These are phyloP conservation scores for Heloderma charlesbogerti DNA, from an alignment of 2,113 vertebrate genomes.

Conservation along the genomic window DNA sequence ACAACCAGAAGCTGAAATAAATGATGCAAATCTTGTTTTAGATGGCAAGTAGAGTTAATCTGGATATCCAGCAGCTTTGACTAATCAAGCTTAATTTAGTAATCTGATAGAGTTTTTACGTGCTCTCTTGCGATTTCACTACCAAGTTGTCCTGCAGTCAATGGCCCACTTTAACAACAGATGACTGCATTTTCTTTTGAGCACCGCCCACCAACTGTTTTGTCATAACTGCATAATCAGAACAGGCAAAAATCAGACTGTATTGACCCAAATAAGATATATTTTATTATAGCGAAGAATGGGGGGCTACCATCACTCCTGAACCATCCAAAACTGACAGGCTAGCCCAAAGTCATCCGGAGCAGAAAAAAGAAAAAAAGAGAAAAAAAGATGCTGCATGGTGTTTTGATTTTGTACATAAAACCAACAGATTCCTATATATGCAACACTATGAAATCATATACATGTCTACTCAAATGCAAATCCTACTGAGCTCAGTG, in stretches of 20 bases:
- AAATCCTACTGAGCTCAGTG: no score
- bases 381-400: neutral
- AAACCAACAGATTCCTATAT: neutral
- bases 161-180: neutral
- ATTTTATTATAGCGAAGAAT: neutral
- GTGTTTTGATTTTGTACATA: neutral
- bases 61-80: neutral
- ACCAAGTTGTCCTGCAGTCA: neutral
- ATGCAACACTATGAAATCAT: neutral
- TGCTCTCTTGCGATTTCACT: neutral
- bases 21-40: neutral
- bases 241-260: constrained; percentile 1
- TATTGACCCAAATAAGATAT: neutral
- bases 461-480: no score
- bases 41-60: neutral
- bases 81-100: constrained; percentile 13
- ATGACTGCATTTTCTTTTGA: neutral
- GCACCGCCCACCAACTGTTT: neutral
- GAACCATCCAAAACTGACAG: neutral
- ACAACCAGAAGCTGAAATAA: neutral
- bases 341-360: neutral
- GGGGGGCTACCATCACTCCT: neutral
- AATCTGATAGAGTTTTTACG: neutral
- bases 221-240: neutral
- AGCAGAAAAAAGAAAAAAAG: neutral